phyloP scores from a whole-genome alignment of 2,888 invertebrate genomes.

The Andrena camellia region DNA sequence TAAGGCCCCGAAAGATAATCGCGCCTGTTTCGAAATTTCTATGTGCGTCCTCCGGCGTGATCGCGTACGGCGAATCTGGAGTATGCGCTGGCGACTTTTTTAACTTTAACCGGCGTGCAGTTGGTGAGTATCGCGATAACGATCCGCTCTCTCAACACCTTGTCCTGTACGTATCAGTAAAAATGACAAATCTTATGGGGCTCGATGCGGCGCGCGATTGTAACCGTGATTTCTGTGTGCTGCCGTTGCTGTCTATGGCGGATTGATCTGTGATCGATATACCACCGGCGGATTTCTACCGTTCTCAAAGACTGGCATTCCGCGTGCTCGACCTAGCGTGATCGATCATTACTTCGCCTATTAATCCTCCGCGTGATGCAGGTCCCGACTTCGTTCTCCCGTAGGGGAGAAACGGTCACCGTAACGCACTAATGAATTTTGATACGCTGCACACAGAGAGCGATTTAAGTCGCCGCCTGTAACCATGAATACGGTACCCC shows the following conservation, averaged over 20 bases:
- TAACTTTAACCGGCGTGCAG: not conserved
- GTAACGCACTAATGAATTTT: conserved; percentile 66
- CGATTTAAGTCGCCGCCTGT: conserved; percentile 21
- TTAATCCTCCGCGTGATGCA: conserved; percentile 69
- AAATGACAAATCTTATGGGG: conserved; percentile 63
- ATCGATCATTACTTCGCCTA: conserved; percentile 75
- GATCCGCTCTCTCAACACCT: conserved; percentile 57
- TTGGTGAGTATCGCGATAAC: conserved; percentile 47
- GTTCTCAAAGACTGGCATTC: conserved; percentile 70
- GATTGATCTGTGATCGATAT: conserved; percentile 75
- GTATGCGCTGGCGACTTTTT: conserved; percentile 15
- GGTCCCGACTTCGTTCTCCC: conserved; percentile 63
- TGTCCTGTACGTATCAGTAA: conserved; percentile 24
- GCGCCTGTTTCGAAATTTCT: conserved; percentile 52
- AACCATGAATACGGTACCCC: conserved; percentile 23
- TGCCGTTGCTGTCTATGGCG: conserved; percentile 31
- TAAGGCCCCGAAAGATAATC: conserved; percentile 42
- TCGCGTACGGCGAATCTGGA: conserved; percentile 32
- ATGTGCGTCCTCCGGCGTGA: conserved; percentile 20
- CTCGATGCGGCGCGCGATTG: conserved; percentile 26
- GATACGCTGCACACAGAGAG: conserved; percentile 28
- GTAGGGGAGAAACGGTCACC: conserved; percentile 44
- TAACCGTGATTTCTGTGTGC: conserved; percentile 34
- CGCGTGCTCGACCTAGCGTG: conserved; percentile 69
- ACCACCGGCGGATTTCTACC: conserved; percentile 57